phyloP scores from a whole-genome alignment of 2,797 vertebrate species.

The Lacerta agilis region DNA sequence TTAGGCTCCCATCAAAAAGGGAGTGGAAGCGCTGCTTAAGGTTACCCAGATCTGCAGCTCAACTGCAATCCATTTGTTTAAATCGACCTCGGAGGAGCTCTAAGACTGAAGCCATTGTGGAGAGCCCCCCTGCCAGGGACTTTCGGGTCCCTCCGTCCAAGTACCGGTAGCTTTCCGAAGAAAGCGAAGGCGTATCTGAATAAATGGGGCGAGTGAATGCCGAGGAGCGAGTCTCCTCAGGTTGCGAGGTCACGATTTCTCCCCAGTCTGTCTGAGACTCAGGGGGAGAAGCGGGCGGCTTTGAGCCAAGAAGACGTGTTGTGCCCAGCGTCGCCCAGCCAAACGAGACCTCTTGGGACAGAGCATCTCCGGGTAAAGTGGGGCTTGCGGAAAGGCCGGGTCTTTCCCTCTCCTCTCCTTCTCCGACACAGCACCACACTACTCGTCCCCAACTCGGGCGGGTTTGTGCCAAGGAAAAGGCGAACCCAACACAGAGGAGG shows the following conservation, averaged over 20 bases:
- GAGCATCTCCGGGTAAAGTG: not conserved
- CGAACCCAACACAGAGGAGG: not conserved
- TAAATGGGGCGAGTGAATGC: not conserved
- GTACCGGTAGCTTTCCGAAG: not conserved
- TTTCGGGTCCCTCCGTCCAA: not conserved
- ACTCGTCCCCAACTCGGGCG: not conserved
- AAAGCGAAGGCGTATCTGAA: not conserved
- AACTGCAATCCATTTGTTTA: constrained; percentile 29
- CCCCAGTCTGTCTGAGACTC: not conserved
- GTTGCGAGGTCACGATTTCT: too few relatives aligned
- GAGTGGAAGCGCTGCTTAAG: too few relatives aligned
- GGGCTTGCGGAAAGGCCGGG: not conserved
- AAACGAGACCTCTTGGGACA: too few relatives aligned
- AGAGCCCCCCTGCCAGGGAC: not conserved
- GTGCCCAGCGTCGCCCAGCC: too few relatives aligned
- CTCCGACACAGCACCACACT: too few relatives aligned
- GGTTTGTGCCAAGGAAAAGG: not conserved
- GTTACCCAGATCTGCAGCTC: not conserved
- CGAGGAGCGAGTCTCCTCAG: too few relatives aligned
- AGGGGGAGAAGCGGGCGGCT: not conserved
- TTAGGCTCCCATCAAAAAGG: not conserved
- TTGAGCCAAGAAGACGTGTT: not conserved
- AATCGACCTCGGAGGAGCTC: not conserved
- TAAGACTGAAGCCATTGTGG: not conserved
- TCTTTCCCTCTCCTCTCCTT: not conserved